Evolutionary conservation across 2,888 invertebrate species (phyloP), one percentile per base, ranked within the genome.

Genomic region (Euzophera pinguis): DNA sequence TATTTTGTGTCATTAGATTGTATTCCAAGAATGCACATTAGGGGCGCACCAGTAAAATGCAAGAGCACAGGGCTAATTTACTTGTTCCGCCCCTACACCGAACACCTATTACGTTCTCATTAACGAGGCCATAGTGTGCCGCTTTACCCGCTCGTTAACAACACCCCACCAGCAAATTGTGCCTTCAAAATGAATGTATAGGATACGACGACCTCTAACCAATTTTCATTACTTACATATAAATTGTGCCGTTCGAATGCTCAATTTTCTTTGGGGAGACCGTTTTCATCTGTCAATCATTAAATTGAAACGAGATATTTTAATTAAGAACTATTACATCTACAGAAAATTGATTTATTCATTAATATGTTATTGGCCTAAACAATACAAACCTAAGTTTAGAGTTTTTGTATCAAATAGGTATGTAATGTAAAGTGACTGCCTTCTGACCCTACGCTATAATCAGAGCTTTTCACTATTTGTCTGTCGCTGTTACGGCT

Each of bases 71-170:
- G 5, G 13, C 39, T 6, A 29, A 38, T 9, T 13, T 14, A 8
- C 39, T 39, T 2, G 39, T 9, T 39, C 39, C 39, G 16, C 16
- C 39, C 16, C 39, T 16, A 5, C 39, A 12, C 14, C 39, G 16
- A 75, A 77, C 78, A 78, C 76, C 81, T 81, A 82, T 83, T 81
- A 81, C 74, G 74, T 80, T 79, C 80, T 80, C 81, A 81, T 83
- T 83, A 81, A 72, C 74, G 69, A 65, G 69, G 70, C 69, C 72
- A 73, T 76, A 77, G 73, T 73, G 70, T 67, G 67, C 69, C 62
- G 71, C 69, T 81, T 76, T 76, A 73, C 72, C 71, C 71, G 73
- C 74, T 75, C 79, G 77, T 78, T 78, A 80, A 81, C 78, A 81
- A 78, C 74, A 67, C 73, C 74, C 73, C 67, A 64, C 71, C 65